Evolutionary conservation across 2,797 vertebrate genomes (phyloP).

Genomic region (Garrulus glandarius): DNA sequence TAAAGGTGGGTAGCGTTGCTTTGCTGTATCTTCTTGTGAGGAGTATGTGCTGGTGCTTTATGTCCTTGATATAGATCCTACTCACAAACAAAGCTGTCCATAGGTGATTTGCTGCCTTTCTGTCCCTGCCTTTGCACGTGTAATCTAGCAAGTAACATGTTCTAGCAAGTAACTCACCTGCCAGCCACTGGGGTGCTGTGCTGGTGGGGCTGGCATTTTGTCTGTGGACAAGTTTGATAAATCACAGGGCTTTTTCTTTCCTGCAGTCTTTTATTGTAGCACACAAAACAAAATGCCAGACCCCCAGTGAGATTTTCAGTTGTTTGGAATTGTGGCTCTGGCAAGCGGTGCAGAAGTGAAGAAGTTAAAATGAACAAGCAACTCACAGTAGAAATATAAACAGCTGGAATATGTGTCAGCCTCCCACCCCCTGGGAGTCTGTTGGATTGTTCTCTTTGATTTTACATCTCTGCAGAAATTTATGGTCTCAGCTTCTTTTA

Average conservation of each 20-base stretch:
- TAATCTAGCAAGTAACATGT: background rate
- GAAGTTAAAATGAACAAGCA: constrained; percentile 27
- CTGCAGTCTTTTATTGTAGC: constrained; percentile 36
- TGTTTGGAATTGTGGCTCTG: background rate
- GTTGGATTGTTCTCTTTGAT: constrained; percentile 70
- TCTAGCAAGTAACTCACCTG: background rate
- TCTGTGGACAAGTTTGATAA: background rate
- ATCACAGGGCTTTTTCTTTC: background rate
- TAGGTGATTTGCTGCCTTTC: background rate
- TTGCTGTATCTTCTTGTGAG: background rate
- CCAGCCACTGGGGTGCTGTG: background rate
- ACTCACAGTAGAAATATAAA: constrained; percentile 29
- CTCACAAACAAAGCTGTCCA: background rate
- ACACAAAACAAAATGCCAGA: constrained; percentile 32
- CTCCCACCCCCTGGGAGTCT: constrained; percentile 33
- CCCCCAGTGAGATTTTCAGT: background rate
- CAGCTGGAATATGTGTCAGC: constrained; percentile 23
- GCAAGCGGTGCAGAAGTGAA: background rate
- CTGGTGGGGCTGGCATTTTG: background rate
- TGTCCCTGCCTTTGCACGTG: background rate
- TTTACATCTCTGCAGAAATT: constrained; percentile 76
- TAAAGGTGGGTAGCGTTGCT: background rate
- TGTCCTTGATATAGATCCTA: background rate
- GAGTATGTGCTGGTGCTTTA: background rate
- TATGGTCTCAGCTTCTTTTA: constrained; percentile 66